phyloP scores from a whole-genome alignment of 2,797 vertebrate species.

The Cichlasoma orientale region DNA sequence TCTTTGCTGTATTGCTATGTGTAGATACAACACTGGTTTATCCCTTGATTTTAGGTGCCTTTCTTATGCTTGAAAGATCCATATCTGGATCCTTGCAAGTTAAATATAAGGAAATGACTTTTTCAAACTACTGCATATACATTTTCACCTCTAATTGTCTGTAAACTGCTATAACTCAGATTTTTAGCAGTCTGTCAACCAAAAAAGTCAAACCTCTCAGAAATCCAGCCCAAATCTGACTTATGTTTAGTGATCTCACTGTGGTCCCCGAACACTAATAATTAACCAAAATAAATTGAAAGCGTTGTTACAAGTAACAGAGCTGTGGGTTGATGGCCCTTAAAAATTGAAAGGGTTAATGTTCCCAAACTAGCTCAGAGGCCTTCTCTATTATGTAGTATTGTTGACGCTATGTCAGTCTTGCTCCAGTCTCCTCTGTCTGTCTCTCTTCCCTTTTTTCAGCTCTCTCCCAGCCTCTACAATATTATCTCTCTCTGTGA shows the following conservation, averaged over 20 bases:
- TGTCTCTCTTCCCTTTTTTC: slow-evolving; percentile 38
- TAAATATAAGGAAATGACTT: neutral
- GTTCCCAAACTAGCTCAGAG: slow-evolving; percentile 38
- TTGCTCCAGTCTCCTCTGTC: slow-evolving; percentile 42
- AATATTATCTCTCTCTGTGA: slow-evolving; percentile 73
- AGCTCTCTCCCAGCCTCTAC: slow-evolving; percentile 59
- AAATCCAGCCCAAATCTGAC: neutral
- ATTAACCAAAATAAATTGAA: neutral
- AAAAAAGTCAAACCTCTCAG: neutral
- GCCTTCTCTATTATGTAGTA: slow-evolving; percentile 61
- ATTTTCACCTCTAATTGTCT: neutral
- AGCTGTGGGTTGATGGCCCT: slow-evolving; percentile 17
- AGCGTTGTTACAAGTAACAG: slow-evolving; percentile 9
- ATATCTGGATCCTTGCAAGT: neutral
- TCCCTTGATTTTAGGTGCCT: neutral
- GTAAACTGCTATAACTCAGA: neutral
- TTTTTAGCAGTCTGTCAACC: neutral
- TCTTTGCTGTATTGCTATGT: neutral
- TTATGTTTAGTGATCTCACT: neutral
- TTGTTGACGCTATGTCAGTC: slow-evolving; percentile 66
- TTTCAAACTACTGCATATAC: neutral
- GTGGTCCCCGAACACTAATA: neutral
- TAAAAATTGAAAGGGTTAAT: slow-evolving; percentile 53
- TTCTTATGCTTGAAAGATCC: neutral
- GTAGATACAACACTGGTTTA: neutral